Percentiles rank a stretch among this genome's conserved stretches.
phyloP scores from a whole-genome alignment of 2,797 vertebrate genomes.

The Enteromius mattozi region DNA sequence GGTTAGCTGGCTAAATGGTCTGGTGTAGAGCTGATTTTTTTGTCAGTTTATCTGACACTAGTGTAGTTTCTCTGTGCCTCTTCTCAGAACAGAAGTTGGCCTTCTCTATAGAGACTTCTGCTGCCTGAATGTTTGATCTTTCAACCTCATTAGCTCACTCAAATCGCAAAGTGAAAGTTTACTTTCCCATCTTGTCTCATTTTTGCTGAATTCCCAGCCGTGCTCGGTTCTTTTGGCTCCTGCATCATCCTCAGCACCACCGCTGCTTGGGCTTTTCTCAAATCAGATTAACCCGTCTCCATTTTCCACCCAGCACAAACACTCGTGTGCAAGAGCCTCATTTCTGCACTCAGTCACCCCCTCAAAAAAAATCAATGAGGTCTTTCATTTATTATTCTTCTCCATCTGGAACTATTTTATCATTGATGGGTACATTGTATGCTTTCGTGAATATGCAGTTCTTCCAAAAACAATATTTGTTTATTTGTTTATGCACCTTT shows the following conservation, averaged over 20 bases:
- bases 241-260: constrained; percentile 33
- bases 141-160: neutral
- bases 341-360: constrained; percentile 70
- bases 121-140: neutral
- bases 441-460: constrained; percentile 70
- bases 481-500: constrained; percentile 73
- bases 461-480: constrained; percentile 77
- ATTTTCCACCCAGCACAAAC: constrained; percentile 72
- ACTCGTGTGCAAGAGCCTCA: constrained; percentile 63
- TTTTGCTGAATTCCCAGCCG: constrained; percentile 55
- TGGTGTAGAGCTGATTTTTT: neutral
- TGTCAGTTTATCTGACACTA: neutral
- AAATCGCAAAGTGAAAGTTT: neutral
- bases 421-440: constrained; percentile 64
- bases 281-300: constrained; percentile 74
- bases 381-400: constrained; percentile 70
- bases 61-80: neutral
- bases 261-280: constrained; percentile 56
- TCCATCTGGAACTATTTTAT: constrained; percentile 81
- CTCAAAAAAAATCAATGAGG: constrained; percentile 78
- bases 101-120: constrained; percentile 66
- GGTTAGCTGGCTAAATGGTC: neutral
- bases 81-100: neutral
- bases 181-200: constrained; percentile 42
- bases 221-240: constrained; percentile 26